phyloP scores from a whole-genome alignment of 2,797 vertebrate species.

The Helostoma temminkii region DNA sequence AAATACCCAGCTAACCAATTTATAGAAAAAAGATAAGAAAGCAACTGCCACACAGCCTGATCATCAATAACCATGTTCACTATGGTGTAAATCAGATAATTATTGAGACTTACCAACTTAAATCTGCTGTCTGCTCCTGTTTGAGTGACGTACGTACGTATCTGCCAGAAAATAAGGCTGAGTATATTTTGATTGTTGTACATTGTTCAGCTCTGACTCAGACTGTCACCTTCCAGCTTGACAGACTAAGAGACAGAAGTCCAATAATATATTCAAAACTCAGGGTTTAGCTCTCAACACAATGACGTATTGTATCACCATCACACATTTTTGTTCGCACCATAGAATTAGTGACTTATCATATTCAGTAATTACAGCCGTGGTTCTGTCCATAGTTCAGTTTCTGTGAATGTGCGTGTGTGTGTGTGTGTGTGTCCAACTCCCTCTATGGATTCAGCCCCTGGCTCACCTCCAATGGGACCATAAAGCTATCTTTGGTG shows the following conservation, averaged over 20 bases:
- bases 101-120: constrained; percentile 35
- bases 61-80: constrained; percentile 25
- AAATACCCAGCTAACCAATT: neutral
- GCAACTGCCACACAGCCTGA: neutral
- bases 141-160: constrained; percentile 59
- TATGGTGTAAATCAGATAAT: constrained; percentile 46
- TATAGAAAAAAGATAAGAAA: constrained; percentile 2
- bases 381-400: constrained; percentile 5
- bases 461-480: constrained; percentile 67
- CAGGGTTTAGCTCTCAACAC: constrained; percentile 27
- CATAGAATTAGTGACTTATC: constrained; percentile 11
- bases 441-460: constrained; percentile 23
- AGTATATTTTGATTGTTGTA: constrained; percentile 49
- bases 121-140: constrained; percentile 32
- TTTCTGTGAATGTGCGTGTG: constrained; percentile 19
- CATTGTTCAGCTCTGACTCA: constrained; percentile 54
- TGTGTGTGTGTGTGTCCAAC: constrained; percentile 10
- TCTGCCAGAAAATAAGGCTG: constrained; percentile 56
- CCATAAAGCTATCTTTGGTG: constrained; percentile 60
- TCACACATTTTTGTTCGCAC: constrained; percentile 39
- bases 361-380: constrained; percentile 18
- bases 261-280: constrained; percentile 52
- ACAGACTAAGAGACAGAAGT: constrained; percentile 48
- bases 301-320: constrained; percentile 30
- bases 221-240: constrained; percentile 52